Percentiles rank a stretch among this genome's conserved stretches.
These are phyloP conservation scores for Nettapus auritus DNA, from an alignment of 2,113 vertebrate species.

Conservation along the genomic window DNA sequence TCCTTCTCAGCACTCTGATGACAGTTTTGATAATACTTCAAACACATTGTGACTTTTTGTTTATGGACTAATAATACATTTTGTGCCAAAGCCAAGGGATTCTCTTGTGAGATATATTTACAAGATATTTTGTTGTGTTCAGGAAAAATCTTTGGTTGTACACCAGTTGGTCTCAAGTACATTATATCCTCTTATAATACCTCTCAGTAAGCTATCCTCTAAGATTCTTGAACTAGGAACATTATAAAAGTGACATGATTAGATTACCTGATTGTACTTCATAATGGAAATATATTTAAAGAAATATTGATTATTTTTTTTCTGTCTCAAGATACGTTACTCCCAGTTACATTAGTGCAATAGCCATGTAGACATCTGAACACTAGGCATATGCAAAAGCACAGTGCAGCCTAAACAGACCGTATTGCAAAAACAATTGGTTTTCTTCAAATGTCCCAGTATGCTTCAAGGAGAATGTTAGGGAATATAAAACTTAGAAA, in stretches of 20 bases:
- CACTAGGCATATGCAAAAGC: background rate
- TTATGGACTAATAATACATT: background rate
- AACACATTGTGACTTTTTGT: background rate
- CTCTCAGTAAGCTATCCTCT: background rate
- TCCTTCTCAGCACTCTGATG: background rate
- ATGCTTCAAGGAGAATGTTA: background rate
- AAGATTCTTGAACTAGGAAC: background rate
- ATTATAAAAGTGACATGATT: background rate
- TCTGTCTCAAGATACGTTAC: background rate
- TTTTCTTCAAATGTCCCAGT: background rate
- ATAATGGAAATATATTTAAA: background rate
- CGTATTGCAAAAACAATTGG: background rate
- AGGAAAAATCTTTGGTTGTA: background rate
- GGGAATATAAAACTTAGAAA: background rate
- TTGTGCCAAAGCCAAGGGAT: background rate
- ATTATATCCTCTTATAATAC: background rate
- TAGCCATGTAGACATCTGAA: background rate
- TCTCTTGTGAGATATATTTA: background rate
- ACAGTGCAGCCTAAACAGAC: background rate
- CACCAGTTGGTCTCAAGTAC: background rate
- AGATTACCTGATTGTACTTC: background rate
- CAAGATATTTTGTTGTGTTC: background rate
- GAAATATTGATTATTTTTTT: background rate
- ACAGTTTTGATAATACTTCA: background rate
- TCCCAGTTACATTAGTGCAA: background rate